These are phyloP conservation scores for Pseudorhombus dupliciocellatus DNA, from an alignment of 2,113 vertebrate genomes.

Conservation along the genomic window DNA sequence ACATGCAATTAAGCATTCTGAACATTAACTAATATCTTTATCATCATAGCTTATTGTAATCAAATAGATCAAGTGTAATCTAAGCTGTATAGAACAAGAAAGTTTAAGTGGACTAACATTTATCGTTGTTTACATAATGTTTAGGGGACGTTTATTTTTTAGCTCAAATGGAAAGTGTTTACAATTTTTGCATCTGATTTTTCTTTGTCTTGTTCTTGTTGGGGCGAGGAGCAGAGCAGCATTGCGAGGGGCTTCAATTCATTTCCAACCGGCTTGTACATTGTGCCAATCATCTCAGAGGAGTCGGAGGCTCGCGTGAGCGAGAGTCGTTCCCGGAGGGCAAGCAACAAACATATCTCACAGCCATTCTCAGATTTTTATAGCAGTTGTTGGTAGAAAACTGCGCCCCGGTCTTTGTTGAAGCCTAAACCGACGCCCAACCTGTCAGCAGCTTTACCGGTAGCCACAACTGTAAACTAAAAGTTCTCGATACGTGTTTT, in stretches of 20 bases:
- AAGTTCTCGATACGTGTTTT: conserved; percentile 53
- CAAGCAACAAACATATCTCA: conserved; percentile 48
- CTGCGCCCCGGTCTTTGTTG: conserved; percentile 10
- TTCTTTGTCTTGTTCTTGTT: conserved; percentile 30
- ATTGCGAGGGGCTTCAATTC: conserved; percentile 36
- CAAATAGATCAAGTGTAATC: conserved; percentile 81
- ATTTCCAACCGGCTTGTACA: conserved; percentile 46
- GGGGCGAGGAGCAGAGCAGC: not conserved
- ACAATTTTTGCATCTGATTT: conserved; percentile 75
- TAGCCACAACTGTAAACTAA: conserved; percentile 59
- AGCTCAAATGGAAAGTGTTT: conserved; percentile 77
- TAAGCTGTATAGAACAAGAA: conserved; percentile 74
- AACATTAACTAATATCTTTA: conserved; percentile 81
- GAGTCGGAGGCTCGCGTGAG: conserved; percentile 51
- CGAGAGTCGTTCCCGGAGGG: conserved; percentile 32
- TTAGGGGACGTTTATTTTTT: conserved; percentile 64
- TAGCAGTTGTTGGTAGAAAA: conserved; percentile 7
- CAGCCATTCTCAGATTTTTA: conserved; percentile 43
- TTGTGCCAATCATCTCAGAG: conserved; percentile 77
- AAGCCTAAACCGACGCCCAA: conserved; percentile 52
- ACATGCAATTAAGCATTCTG: conserved; percentile 82
- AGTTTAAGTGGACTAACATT: conserved; percentile 75
- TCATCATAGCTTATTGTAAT: conserved; percentile 80
- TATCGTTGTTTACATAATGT: conserved; percentile 82
- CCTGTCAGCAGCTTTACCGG: conserved; percentile 60